Evolutionary conservation across 2,113 vertebrate species (phyloP), one percentile per base, ranked within the genome.

Genomic region (Capra hircus): DNA sequence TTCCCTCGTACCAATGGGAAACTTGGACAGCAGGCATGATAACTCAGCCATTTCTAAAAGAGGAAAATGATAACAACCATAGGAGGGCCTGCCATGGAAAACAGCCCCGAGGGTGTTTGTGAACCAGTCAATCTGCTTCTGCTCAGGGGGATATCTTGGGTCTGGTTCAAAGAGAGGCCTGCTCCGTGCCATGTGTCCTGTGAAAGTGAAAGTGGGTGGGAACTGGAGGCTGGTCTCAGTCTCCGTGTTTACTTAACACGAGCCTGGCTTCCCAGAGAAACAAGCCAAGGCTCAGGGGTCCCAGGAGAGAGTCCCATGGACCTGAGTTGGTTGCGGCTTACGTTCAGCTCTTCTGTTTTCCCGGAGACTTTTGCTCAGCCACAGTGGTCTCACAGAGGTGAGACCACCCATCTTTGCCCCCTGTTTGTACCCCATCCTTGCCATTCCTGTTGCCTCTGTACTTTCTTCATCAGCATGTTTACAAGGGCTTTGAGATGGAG

Each of bases 31-130:
- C 64, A 94, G 53, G 55, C 23, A 3, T 28, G 91, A 88, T 30
- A 95, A 53, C 89, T 98, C 95, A 96, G 96, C 92, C 91, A 27
- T 97, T 97, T 98, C 96, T 98, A 95, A 97, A 97, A 96, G 33
- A 19, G 88, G 88, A 92, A 90, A 95, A 93, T 60, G 98, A 86
- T 95, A 97, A 96, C 87, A 88, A 60, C 53, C 40, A 4, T 28
- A 15, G 64, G 80, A 94, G 55, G 59, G 87, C 80, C 80, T 85
- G 94, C 96, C 95, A 78, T 23, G 50, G 93, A 94, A 94, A 97
- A 98, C 59, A 97, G 96, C 25, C 77, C 36, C 0, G 5, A 28
- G 2, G 33, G 62, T 86, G 85, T 9, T 6, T 48, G 89, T 85
- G 40, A 50, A 67, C 25, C 7, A 36, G 55, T 50, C 43, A 78